Evolutionary conservation across 2,888 invertebrate species (phyloP).

Genomic region (Dasysyrphus albostriatus): DNA sequence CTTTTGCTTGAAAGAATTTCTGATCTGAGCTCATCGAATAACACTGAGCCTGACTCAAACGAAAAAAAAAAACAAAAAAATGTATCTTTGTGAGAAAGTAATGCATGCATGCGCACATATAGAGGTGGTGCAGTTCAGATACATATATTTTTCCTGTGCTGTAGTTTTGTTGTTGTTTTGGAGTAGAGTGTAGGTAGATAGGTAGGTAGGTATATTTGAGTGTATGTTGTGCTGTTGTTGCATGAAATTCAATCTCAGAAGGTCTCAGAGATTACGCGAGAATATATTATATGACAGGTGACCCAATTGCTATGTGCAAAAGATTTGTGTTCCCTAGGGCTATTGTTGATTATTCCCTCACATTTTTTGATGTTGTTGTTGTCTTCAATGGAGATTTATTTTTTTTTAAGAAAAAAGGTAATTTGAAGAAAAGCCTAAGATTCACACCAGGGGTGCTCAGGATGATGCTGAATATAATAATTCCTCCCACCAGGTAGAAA

Average conservation of each 20-base stretch:
- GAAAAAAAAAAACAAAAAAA: slow-evolving; percentile 52
- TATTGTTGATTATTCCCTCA: slow-evolving; percentile 55
- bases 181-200: slow-evolving; percentile 3
- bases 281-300: slow-evolving; percentile 74
- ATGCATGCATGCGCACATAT: slow-evolving; percentile 69
- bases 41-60: slow-evolving; percentile 45
- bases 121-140: not conserved
- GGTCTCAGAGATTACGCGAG: slow-evolving; percentile 72
- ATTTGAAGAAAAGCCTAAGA: slow-evolving; percentile 52
- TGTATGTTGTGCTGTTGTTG: slow-evolving; percentile 21
- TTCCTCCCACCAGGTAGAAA: slow-evolving; percentile 58
- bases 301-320: slow-evolving; percentile 67
- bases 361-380: slow-evolving; percentile 12
- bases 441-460: slow-evolving; percentile 57
- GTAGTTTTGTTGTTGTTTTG: not conserved
- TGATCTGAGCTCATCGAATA: slow-evolving; percentile 64
- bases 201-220: not conserved
- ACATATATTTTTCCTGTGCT: slow-evolving; percentile 1
- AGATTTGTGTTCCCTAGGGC: slow-evolving; percentile 56
- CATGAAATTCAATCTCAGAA: slow-evolving; percentile 73
- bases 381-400: not conserved
- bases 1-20: slow-evolving; percentile 62
- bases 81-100: slow-evolving; percentile 74
- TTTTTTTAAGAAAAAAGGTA: slow-evolving; percentile 34
- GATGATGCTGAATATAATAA: slow-evolving; percentile 11